Percentiles rank a stretch among this genome's conserved stretches.
phyloP scores from a whole-genome alignment of 2,113 vertebrate genomes.

The Cromileptes altivelis region DNA sequence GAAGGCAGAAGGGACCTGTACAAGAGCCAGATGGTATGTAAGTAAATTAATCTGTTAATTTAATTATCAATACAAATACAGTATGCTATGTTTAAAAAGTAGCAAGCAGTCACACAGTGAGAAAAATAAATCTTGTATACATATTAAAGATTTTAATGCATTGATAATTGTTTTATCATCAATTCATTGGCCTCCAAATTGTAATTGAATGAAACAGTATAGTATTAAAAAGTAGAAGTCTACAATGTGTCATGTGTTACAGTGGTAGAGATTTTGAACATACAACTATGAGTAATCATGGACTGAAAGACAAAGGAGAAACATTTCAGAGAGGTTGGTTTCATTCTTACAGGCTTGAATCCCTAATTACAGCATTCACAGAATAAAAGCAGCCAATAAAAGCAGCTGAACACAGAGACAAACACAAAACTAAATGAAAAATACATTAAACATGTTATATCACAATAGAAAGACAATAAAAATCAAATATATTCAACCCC shows the following conservation, averaged over 20 bases:
- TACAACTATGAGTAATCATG: not conserved
- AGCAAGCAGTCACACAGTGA: too few species aligned
- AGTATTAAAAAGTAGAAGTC: too few species aligned
- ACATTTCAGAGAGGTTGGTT: not conserved
- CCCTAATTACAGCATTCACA: slow-evolving; percentile 8
- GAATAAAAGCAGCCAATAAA: slow-evolving; percentile 5
- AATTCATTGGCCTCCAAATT: too few species aligned
- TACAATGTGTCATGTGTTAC: not conserved
- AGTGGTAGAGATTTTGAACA: not conserved
- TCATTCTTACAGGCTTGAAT: not conserved
- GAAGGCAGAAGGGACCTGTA: too few species aligned
- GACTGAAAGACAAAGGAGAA: slow-evolving; percentile 13
- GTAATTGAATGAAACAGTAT: too few species aligned
- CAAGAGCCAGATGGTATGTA: too few species aligned
- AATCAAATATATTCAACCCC: not conserved
- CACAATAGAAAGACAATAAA: not conserved
- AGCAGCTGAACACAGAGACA: not conserved
- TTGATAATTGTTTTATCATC: too few species aligned
- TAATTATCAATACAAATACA: too few species aligned
- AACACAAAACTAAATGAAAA: not conserved
- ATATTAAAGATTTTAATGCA: too few species aligned
- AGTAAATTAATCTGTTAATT: too few species aligned
- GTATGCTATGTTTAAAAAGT: too few species aligned
- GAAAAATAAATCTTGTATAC: too few species aligned
- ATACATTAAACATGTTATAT: not conserved